These are phyloP conservation scores for Seriola quinqueradiata DNA, from an alignment of 2,113 vertebrate species.

Conservation along the genomic window DNA sequence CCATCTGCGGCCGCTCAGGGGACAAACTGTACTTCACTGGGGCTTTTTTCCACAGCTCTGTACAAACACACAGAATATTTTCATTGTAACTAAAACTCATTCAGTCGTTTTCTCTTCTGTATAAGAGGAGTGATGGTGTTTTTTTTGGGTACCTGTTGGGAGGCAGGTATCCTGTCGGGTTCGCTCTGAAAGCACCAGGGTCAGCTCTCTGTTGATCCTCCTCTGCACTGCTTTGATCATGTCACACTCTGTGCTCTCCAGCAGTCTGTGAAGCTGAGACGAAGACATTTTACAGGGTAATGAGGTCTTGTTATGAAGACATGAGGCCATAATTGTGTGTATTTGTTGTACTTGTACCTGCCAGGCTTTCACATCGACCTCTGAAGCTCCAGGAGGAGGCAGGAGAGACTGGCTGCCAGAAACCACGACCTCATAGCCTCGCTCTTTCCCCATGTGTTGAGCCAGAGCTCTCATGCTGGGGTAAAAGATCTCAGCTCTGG, in stretches of 20 bases:
- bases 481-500: slow-evolving; percentile 79
- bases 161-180: slow-evolving; percentile 72
- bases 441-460: slow-evolving; percentile 74
- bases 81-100: background rate
- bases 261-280: slow-evolving; percentile 84
- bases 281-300: background rate
- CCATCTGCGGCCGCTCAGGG: slow-evolving; percentile 76
- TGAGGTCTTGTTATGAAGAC: background rate
- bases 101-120: background rate
- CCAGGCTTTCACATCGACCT: slow-evolving; percentile 81
- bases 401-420: slow-evolving; percentile 72
- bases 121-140: background rate
- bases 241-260: slow-evolving; percentile 85
- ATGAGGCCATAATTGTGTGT: background rate
- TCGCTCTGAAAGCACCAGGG: slow-evolving; percentile 83
- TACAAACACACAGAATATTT: background rate
- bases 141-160: slow-evolving; percentile 74
- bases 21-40: slow-evolving; percentile 83
- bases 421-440: slow-evolving; percentile 76
- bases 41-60: slow-evolving; percentile 85
- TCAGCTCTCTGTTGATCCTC: slow-evolving; percentile 80
- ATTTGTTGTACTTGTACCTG: slow-evolving; percentile 73
- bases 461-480: slow-evolving; percentile 81
- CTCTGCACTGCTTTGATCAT: slow-evolving; percentile 83
- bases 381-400: slow-evolving; percentile 79